Conservation (phyloP, 2,888 invertebrate species). For the Cheilosia pagana region DNA sequence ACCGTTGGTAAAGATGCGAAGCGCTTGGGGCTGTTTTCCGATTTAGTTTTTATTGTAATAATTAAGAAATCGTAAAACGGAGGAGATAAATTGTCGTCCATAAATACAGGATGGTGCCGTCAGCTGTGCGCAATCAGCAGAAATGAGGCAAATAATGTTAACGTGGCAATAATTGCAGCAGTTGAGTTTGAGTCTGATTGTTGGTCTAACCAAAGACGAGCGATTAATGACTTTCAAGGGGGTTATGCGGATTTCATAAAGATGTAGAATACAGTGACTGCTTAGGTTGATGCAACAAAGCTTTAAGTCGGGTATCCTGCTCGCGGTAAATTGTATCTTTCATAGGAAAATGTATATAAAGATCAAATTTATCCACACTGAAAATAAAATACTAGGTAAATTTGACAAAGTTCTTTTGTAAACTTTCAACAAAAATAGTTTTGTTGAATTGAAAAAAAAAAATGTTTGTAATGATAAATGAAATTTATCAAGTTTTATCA, state of each 20-base stretch:
- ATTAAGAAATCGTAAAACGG: conserved; percentile 66
- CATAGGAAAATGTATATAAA: too few species aligned
- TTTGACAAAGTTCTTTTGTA: too few species aligned
- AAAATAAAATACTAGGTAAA: too few species aligned
- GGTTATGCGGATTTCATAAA: not conserved
- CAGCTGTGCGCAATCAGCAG: conserved; percentile 33
- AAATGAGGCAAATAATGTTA: conserved; percentile 48
- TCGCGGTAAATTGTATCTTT: too few species aligned
- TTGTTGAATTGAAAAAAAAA: too few species aligned
- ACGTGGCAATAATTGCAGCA: conserved; percentile 50
- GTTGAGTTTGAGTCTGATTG: conserved; percentile 52
- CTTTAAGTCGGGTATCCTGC: too few species aligned
- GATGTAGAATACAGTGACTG: too few species aligned
- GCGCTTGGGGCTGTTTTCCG: conserved; percentile 9
- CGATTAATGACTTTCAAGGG: not conserved
- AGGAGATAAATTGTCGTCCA: conserved; percentile 47
- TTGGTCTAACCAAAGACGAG: not conserved
- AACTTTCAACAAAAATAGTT: too few species aligned
- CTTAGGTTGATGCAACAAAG: too few species aligned
- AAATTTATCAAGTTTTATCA: too few species aligned
- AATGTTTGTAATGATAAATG: too few species aligned
- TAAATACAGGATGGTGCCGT: conserved; percentile 21
- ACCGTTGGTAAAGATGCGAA: conserved; percentile 31
- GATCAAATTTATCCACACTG: too few species aligned
- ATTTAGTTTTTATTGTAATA: conserved; percentile 59